phyloP scores from a whole-genome alignment of 2,113 vertebrate species.

The Megaptera novaeangliae region DNA sequence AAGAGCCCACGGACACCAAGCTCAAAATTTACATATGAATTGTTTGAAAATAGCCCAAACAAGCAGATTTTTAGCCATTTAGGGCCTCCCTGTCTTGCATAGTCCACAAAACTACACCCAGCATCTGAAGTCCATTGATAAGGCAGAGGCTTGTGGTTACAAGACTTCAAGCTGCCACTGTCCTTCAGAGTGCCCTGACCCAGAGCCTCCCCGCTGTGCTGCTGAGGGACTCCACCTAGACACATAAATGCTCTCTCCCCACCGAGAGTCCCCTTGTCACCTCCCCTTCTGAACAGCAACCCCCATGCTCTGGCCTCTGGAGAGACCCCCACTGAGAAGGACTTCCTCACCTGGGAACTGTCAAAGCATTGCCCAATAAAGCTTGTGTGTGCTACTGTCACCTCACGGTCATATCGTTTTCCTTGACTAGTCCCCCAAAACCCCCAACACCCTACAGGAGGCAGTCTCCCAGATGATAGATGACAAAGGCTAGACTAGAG shows the following conservation, averaged over 20 bases:
- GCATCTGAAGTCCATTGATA: background rate
- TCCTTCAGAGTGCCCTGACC: background rate
- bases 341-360: background rate
- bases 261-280: fast-evolving
- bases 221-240: background rate
- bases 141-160: background rate
- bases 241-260: background rate
- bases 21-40: background rate
- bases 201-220: background rate
- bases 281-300: background rate
- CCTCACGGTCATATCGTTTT: background rate
- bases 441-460: too few relatives aligned
- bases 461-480: background rate
- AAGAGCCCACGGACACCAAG: background rate
- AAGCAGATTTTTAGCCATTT: background rate
- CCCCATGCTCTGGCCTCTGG: background rate
- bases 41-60: background rate
- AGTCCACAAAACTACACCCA: background rate
- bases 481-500: background rate
- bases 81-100: background rate
- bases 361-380: too few relatives aligned
- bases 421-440: background rate
- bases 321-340: background rate
- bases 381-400: background rate
- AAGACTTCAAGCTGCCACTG: background rate